Percentiles rank a stretch among this genome's conserved stretches.
Conservation (phyloP, 2,888 invertebrate species). For the Cremastinae sp. region DNA sequence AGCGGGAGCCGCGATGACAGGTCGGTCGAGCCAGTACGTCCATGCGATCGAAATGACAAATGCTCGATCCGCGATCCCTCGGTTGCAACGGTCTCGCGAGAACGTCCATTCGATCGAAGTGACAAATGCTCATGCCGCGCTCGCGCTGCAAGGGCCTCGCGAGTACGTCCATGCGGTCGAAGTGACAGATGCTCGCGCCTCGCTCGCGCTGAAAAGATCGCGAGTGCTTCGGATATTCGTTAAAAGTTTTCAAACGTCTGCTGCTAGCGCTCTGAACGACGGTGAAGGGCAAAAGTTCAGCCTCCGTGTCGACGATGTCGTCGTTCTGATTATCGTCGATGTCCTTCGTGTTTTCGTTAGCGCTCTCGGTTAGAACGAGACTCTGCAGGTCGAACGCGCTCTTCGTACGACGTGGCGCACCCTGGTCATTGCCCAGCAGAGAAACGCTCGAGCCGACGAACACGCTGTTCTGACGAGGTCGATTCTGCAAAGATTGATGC, state of each 20-base stretch:
- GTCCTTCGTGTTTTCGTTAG: slow-evolving; percentile 48
- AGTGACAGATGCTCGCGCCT: slow-evolving; percentile 72
- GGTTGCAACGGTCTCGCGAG: slow-evolving; percentile 63
- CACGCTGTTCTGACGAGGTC: slow-evolving; percentile 91
- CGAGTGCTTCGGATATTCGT: slow-evolving; percentile 60
- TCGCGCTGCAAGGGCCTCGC: slow-evolving; percentile 70
- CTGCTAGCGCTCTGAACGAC: slow-evolving; percentile 39
- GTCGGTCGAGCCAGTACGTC: slow-evolving; percentile 63
- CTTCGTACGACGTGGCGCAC: slow-evolving; percentile 88
- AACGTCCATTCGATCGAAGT: slow-evolving; percentile 70
- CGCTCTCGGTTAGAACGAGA: slow-evolving; percentile 82
- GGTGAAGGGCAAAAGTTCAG: slow-evolving; percentile 42
- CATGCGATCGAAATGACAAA: slow-evolving; percentile 71
- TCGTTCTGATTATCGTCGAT: slow-evolving; percentile 38
- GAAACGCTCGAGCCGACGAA: slow-evolving; percentile 88
- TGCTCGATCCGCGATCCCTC: slow-evolving; percentile 70
- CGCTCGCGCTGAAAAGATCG: slow-evolving; percentile 69
- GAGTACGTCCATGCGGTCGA: slow-evolving; percentile 70
- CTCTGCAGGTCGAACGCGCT: slow-evolving; percentile 93
- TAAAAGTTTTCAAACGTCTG: slow-evolving; percentile 56
- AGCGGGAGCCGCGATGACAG: slow-evolving; percentile 64
- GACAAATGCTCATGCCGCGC: slow-evolving; percentile 71
- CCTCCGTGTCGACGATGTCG: slow-evolving; percentile 19
- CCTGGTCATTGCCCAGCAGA: slow-evolving; percentile 83
- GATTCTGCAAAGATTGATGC: slow-evolving; percentile 75